Evolutionary conservation across 2,113 vertebrate species (phyloP), one percentile per base, ranked within the genome.

Genomic region (Hymenochirus boettgeri): DNA sequence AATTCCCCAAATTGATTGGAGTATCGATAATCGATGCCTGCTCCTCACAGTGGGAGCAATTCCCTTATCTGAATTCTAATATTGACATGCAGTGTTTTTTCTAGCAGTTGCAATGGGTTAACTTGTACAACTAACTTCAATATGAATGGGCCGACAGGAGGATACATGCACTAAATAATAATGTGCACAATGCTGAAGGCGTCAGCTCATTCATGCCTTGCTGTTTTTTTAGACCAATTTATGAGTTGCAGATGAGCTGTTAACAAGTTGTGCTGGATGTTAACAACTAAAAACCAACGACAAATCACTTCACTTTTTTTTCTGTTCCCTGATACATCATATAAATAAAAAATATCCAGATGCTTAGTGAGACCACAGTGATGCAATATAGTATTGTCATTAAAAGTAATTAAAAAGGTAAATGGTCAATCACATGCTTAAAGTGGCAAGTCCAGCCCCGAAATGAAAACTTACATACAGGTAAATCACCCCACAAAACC

Each of bases 161-260:
- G 24, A 18, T 27, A 55, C 19, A 33, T 55, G 53, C 12, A 55
- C 26, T 6, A 21, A 55, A 55, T 55, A 55, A 55, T 27, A 33
- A 55, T 18, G 53, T 18, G 27, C 26, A 26, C 10, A 17, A 55
- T 55, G 7, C n/a, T 31, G 17, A 31, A 55, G 17, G 13, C 5
- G 33, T 31, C 53, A 31, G n/a, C n/a, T 29, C 26, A 33, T 31
- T 55, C 53, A 7, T 15, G 17, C 17, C 15, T 24, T 26, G 50
- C 15, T 18, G 23, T 55, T 55, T 48, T n/a, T 55, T 29, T n/a
- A 55, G 53, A 15, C n/a, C 9, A 31, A 18, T 31, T 55, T 55
- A 55, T 55, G 17, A 31, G 53, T 55, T 55, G 5, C 53, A 55
- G 53, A 55, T 55, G 53, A 31, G 53, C 26, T 55, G 53, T 55